Evolutionary conservation across 1,140 invertebrate genomes (phyloP).

Genomic region (Homarus americanus): DNA sequence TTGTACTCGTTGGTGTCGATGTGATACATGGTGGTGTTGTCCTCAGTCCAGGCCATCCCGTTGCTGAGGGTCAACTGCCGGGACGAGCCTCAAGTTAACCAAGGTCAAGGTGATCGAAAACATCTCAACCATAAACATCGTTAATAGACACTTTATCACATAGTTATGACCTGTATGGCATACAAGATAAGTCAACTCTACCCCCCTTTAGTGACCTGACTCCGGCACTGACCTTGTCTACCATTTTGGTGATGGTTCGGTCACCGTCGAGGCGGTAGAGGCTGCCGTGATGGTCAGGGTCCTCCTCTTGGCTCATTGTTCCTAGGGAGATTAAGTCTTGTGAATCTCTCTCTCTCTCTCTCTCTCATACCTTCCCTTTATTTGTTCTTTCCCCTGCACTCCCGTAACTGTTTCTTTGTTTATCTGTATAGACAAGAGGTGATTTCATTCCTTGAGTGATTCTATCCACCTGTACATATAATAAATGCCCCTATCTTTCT

Average conservation of each 20-base stretch:
- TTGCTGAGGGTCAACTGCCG: slow-evolving; percentile 4
- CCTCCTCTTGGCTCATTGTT: neutral
- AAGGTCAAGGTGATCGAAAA: too few relatives aligned
- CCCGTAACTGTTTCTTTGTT: too few relatives aligned
- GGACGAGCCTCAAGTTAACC: too few relatives aligned
- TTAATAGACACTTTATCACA: too few relatives aligned
- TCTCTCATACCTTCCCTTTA: too few relatives aligned
- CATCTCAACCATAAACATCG: too few relatives aligned
- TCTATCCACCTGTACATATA: too few relatives aligned
- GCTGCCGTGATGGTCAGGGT: neutral
- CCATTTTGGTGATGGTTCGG: neutral
- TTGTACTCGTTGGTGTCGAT: neutral
- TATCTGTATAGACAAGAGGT: too few relatives aligned
- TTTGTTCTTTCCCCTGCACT: too few relatives aligned
- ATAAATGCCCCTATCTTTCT: neutral
- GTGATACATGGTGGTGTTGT: neutral
- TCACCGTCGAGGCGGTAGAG: neutral
- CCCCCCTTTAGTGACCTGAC: neutral
- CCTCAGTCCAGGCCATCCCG: slow-evolving; percentile 12
- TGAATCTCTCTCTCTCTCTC: neutral
- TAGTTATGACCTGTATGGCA: too few relatives aligned
- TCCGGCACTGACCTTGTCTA: neutral
- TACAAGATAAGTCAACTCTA: too few relatives aligned
- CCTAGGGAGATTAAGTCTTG: neutral
- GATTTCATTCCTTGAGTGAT: too few relatives aligned